These are phyloP conservation scores for Drosophila gaucha DNA, from an alignment of 2,888 invertebrate species.

Conservation along the genomic window DNA sequence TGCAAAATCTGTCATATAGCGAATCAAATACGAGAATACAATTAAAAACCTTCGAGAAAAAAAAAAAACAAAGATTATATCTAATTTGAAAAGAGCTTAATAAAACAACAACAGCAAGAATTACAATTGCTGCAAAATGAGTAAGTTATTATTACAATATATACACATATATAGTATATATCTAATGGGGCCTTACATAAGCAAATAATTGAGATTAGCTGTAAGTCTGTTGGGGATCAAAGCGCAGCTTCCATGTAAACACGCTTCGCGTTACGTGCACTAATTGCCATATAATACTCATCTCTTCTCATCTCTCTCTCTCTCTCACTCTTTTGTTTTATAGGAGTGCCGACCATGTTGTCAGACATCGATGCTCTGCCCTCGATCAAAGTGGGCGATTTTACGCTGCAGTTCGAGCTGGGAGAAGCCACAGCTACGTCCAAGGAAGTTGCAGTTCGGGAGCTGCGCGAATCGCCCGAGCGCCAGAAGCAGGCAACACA, in stretches of 20 bases:
- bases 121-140: conserved; percentile 61
- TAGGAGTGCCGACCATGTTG: conserved; percentile 90
- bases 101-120: background rate
- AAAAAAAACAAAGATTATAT: conserved; percentile 22
- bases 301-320: background rate
- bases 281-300: conserved; percentile 39
- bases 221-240: conserved; percentile 10
- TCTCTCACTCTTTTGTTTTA: background rate
- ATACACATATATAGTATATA: background rate
- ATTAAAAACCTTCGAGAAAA: conserved; percentile 6
- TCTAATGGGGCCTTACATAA: conserved; percentile 15
- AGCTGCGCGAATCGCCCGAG: conserved; percentile 91
- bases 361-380: conserved; percentile 89
- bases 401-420: conserved; percentile 87
- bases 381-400: conserved; percentile 88
- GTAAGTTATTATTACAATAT: conserved; percentile 64
- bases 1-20: conserved; percentile 44
- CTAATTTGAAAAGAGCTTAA: conserved; percentile 7
- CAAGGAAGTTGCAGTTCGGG: conserved; percentile 88
- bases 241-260: conserved; percentile 12
- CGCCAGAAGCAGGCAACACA: conserved; percentile 86
- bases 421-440: conserved; percentile 88
- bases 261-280: conserved; percentile 6
- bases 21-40: conserved; percentile 4
- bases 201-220: conserved; percentile 40